Conservation (phyloP, 2,113 vertebrate species). For the Scalopus aquaticus region DNA sequence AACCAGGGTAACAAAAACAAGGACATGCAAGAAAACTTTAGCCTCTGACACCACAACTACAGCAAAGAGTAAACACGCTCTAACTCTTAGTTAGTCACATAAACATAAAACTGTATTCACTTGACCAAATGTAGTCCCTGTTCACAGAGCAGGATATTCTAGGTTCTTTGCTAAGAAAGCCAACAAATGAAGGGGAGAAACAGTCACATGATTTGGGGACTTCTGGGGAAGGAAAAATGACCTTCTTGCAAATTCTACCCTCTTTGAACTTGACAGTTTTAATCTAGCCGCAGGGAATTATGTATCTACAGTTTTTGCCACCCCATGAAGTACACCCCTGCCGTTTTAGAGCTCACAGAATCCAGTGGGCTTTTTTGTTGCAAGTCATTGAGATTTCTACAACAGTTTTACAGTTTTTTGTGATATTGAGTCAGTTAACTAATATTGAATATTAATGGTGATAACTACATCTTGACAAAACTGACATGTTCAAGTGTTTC, state of each 20-base stretch:
- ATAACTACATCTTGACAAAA: background rate
- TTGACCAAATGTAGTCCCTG: background rate
- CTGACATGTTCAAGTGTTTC: background rate
- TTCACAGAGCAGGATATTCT: background rate
- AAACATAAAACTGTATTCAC: background rate
- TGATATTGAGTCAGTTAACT: background rate
- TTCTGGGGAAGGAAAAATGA: background rate
- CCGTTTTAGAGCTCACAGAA: slow-evolving; percentile 1
- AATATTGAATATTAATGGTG: slow-evolving; percentile 11
- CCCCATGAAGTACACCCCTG: background rate
- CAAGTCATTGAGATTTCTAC: background rate
- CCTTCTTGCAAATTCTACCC: background rate
- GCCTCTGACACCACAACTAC: background rate
- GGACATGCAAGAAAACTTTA: background rate
- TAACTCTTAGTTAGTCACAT: background rate
- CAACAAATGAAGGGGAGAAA: background rate
- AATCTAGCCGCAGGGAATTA: background rate
- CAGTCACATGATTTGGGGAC: background rate
- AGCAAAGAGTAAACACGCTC: background rate
- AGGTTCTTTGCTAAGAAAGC: background rate
- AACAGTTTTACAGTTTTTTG: background rate
- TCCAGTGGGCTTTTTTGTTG: background rate
- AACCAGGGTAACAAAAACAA: background rate
- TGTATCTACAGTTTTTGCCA: background rate
- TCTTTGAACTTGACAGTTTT: background rate